A percentile compares a stretch with the other conserved stretches of the same genome.
These are phyloP conservation scores for Xylota segnis DNA, from an alignment of 2,888 invertebrate species.

Conservation along the genomic window DNA sequence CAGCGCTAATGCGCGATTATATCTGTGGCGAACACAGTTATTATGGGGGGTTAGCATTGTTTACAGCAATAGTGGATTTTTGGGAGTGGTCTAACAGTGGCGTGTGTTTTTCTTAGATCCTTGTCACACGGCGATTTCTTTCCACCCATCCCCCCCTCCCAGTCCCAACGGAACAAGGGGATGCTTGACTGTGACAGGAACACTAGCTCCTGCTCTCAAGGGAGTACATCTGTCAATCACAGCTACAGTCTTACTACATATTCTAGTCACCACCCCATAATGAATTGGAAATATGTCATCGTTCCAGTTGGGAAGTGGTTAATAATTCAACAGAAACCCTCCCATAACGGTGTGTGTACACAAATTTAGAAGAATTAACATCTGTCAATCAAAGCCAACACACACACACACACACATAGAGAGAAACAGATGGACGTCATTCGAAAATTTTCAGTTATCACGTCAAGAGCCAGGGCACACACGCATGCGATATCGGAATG, in stretches of 20 bases:
- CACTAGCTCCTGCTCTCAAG: not conserved
- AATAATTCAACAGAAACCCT: slow-evolving; percentile 59
- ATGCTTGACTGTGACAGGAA: slow-evolving; percentile 56
- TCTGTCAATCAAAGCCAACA: slow-evolving; percentile 64
- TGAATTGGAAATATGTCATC: slow-evolving; percentile 69
- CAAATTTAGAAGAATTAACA: slow-evolving; percentile 66
- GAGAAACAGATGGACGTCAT: slow-evolving; percentile 52
- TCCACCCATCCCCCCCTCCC: slow-evolving; percentile 5
- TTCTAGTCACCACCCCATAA: slow-evolving; percentile 17
- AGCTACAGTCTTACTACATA: not conserved
- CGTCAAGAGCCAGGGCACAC: slow-evolving; percentile 49
- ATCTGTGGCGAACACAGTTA: slow-evolving; percentile 70
- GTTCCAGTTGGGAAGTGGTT: slow-evolving; percentile 62
- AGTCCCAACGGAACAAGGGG: not conserved
- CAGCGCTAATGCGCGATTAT: slow-evolving; percentile 72
- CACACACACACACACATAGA: too few relatives aligned
- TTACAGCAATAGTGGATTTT: slow-evolving; percentile 49
- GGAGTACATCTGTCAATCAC: slow-evolving; percentile 35
- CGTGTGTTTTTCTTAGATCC: slow-evolving; percentile 59
- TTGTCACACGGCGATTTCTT: slow-evolving; percentile 40
- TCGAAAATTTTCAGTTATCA: slow-evolving; percentile 66
- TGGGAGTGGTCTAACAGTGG: slow-evolving; percentile 65
- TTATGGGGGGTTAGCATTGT: slow-evolving; percentile 67
- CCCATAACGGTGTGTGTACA: slow-evolving; percentile 22
- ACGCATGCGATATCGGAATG: slow-evolving; percentile 22